These are phyloP conservation scores for Eupleurogrammus muticus DNA, from an alignment of 2,797 vertebrate species.

Conservation along the genomic window DNA sequence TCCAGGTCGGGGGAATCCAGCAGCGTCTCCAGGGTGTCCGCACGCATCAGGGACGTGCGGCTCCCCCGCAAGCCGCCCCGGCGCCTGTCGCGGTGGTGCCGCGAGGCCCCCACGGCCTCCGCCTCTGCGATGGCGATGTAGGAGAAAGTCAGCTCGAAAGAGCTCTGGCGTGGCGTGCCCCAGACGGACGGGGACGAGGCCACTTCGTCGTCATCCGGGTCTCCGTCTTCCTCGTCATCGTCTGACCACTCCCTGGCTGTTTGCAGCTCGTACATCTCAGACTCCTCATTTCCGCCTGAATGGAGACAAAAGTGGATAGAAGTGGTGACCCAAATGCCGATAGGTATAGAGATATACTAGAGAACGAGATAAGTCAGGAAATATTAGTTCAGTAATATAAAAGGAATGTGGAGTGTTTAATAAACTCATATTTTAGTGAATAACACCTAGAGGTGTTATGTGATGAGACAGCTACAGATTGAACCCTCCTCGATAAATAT, in stretches of 20 bases:
- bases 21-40: constrained; percentile 84
- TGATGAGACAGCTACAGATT: constrained; percentile 46
- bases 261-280: constrained; percentile 89
- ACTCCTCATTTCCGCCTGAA: constrained; percentile 91
- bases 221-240: constrained; percentile 74
- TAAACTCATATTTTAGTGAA: constrained; percentile 33
- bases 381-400: not conserved
- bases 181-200: constrained; percentile 85
- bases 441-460: constrained; percentile 31
- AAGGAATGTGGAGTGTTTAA: constrained; percentile 10
- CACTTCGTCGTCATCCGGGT: constrained; percentile 77
- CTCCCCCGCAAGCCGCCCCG: constrained; percentile 65
- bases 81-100: constrained; percentile 72
- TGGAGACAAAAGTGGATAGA: constrained; percentile 28
- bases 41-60: constrained; percentile 73
- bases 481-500: constrained; percentile 54
- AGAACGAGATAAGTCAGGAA: not conserved
- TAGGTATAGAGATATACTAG: not conserved
- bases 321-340: not conserved
- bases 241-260: constrained; percentile 92
- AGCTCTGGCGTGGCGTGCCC: constrained; percentile 88
- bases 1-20: constrained; percentile 83
- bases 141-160: constrained; percentile 91
- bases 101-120: constrained; percentile 74
- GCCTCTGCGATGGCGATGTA: constrained; percentile 90